Base-by-base conservation (phyloP, 2,797 vertebrate species). In the Poeciliopsis paucimaculata region DNA sequence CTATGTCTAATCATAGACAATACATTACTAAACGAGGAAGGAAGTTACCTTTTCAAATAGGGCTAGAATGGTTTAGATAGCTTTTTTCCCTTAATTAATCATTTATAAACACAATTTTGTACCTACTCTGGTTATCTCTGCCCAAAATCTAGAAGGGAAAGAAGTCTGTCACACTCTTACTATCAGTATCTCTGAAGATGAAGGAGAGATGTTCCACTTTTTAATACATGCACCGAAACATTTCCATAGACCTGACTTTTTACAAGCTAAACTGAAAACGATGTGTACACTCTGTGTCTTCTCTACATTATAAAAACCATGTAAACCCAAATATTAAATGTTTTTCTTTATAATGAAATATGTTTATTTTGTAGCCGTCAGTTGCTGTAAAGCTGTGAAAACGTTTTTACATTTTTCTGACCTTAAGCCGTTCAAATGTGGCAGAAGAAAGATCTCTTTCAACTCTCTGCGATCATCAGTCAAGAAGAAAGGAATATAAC, bases 341-440 rank as follows among this genome's bases (percentile, higher is more conserved):
- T 28, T 15, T 60, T 60, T 31, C 28, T 31, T 31, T 60, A 16
- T 31, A 60, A 31, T 60, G 28, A 28, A 60, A 28, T 60, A 0
- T 16, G n/a, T 34, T 62, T 62, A 62, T 18, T 62, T 34, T 62
- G 60, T n/a, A 34, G 11, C 55, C 31, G n/a, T 60, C 55, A 60
- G 10, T 60, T 31, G 11, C n/a, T 60, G 55, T 60, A 28, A n/a
- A 28, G n/a, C 13, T 57, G n/a, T 62, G 7, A 62, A 62, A 62
- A 62, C 18, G 16, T 34, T 34, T 47, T 31, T 16, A 7, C 2
- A 1, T 15, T 34, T 34, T 62, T 34, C 31, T 34, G 60, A 62
- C 31, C 60, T 9, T 4, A 26, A 36, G 34, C 49, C 5, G 3
- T 26, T 53, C 13, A 39, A 82, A 90, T 93, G 94, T 90, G 94